Evolutionary conservation across 2,113 vertebrate species (phyloP).

Genomic region (Pomatorhinus ruficollis): DNA sequence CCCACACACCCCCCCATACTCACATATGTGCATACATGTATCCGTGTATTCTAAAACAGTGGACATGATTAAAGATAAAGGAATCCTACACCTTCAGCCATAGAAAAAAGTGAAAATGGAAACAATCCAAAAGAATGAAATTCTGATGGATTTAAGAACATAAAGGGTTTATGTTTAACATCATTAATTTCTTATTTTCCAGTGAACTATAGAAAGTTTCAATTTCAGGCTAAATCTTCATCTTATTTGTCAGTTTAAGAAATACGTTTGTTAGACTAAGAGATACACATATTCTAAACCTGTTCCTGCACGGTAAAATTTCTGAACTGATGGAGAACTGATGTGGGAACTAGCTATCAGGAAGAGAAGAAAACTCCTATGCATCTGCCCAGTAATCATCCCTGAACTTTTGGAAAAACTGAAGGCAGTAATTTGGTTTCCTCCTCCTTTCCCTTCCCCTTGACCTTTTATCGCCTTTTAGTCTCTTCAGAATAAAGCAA

Average conservation of each 20-base stretch:
- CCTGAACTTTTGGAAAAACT: neutral
- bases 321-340: neutral
- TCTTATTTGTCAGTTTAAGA: neutral
- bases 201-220: neutral
- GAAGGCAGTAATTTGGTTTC: neutral
- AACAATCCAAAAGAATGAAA: neutral
- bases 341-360: neutral
- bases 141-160: neutral
- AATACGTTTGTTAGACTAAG: neutral
- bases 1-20: accelerated
- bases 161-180: neutral
- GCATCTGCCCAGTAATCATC: neutral
- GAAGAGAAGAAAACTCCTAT: neutral
- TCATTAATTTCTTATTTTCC: neutral
- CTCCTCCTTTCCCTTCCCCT: neutral
- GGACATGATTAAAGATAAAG: neutral
- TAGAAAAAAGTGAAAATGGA: neutral
- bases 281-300: neutral
- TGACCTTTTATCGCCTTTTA: neutral
- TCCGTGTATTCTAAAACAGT: neutral
- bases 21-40: no score
- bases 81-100: neutral
- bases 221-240: neutral
- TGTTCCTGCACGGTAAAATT: neutral
- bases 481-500: neutral